phyloP scores from a whole-genome alignment of 2,113 vertebrate genomes.

The Cettia cetti region DNA sequence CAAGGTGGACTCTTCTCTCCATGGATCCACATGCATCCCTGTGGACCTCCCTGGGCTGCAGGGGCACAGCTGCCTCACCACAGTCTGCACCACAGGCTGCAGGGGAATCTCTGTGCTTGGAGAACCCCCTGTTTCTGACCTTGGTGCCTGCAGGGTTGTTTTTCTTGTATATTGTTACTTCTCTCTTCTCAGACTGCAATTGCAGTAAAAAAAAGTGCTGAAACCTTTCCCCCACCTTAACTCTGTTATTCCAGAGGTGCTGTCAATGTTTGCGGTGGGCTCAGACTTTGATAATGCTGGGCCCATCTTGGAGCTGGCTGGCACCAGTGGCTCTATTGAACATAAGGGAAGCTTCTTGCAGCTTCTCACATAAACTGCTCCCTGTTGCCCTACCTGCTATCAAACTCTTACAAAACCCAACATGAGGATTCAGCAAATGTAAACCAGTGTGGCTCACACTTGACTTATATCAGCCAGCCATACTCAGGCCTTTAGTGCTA shows the following conservation, averaged over 20 bases:
- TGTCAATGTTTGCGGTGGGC: background rate
- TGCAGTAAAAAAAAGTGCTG: no score
- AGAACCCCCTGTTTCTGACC: background rate
- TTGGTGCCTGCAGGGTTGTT: background rate
- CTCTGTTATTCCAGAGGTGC: no score
- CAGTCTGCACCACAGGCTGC: background rate
- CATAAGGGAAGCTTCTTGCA: background rate
- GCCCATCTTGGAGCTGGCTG: background rate
- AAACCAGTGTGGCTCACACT: background rate
- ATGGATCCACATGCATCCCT: background rate
- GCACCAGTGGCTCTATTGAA: accelerated
- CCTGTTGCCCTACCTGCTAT: no score
- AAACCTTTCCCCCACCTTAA: background rate
- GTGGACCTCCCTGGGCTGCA: no score
- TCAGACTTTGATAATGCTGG: background rate
- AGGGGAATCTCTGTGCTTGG: background rate
- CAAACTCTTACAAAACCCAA: background rate
- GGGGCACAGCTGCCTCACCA: background rate
- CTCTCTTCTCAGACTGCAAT: background rate
- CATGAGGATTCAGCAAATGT: background rate
- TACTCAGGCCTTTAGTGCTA: background rate
- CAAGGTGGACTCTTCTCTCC: background rate
- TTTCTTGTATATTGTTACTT: background rate
- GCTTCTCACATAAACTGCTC: background rate
- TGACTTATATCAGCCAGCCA: background rate